These are phyloP conservation scores for Fistularia commersonii DNA, from an alignment of 2,797 vertebrate genomes.

Conservation along the genomic window DNA sequence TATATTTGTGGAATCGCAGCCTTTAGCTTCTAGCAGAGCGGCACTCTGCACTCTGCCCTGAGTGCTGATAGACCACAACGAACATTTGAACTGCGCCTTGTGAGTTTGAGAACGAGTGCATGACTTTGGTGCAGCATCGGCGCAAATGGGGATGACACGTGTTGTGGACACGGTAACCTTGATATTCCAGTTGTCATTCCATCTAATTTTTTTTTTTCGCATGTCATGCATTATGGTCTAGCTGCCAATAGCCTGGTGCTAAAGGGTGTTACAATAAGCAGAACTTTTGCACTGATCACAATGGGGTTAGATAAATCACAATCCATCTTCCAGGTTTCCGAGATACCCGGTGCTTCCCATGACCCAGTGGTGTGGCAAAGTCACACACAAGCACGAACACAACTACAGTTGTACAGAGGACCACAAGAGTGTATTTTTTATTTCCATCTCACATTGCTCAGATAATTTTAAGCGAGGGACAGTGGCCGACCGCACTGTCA, in stretches of 20 bases:
- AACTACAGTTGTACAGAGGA: constrained; percentile 58
- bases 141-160: constrained; percentile 18
- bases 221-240: constrained; percentile 19
- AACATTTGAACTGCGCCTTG: background rate
- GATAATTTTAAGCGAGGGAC: constrained; percentile 49
- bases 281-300: too few species aligned
- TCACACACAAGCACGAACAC: constrained; percentile 34
- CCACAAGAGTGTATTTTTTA: constrained; percentile 52
- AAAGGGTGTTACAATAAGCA: constrained; percentile 17
- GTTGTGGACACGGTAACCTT: constrained; percentile 17
- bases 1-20: constrained; percentile 58
- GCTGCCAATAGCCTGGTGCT: constrained; percentile 52
- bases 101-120: background rate
- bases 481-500: constrained; percentile 27
- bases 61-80: too few species aligned
- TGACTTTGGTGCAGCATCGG: constrained; percentile 19
- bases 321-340: too few species aligned
- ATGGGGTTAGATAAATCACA: too few species aligned
- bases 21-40: constrained; percentile 21
- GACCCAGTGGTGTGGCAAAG: constrained; percentile 21
- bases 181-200: constrained; percentile 21
- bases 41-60: too few species aligned
- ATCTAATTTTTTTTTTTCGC: constrained; percentile 27
- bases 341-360: constrained; percentile 5
- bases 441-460: constrained; percentile 43